Percentiles rank a stretch among this genome's conserved stretches.
Evolutionary conservation across 1,140 invertebrate species (phyloP).

Genomic region (Drosophila sechellia): DNA sequence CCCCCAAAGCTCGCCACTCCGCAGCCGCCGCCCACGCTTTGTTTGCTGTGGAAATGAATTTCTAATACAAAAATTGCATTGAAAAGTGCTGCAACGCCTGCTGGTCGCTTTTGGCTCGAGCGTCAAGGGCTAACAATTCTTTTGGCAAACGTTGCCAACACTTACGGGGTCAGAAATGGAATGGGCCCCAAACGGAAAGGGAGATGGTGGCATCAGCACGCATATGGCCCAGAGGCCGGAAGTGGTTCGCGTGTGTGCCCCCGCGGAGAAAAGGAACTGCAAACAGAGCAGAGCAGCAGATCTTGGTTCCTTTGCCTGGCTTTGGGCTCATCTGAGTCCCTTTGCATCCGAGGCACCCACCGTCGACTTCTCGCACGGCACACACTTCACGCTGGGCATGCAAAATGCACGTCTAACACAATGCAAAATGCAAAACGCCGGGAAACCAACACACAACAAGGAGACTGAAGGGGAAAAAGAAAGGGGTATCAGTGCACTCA

Average conservation of each 20-base stretch:
- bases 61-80: constrained; percentile 82
- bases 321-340: constrained; percentile 6
- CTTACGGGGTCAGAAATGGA: constrained; percentile 18
- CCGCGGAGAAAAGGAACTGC: constrained; percentile 15
- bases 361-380: constrained; percentile 49
- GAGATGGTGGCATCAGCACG: constrained; percentile 15
- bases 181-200: neutral
- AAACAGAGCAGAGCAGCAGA: constrained; percentile 25
- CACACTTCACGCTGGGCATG: constrained; percentile 80
- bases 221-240: constrained; percentile 51
- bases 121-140: constrained; percentile 67
- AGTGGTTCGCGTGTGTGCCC: constrained; percentile 65
- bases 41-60: constrained; percentile 74
- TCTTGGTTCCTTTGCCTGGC: constrained; percentile 15
- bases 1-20: neutral
- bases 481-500: constrained; percentile 1
- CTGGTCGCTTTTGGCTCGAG: constrained; percentile 40
- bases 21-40: constrained; percentile 2
- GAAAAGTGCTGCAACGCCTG: constrained; percentile 57
- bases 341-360: constrained; percentile 24
- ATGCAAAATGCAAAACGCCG: constrained; percentile 77
- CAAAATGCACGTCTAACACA: constrained; percentile 82
- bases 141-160: constrained; percentile 70
- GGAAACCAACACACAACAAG: constrained; percentile 44
- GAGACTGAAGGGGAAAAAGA: neutral